phyloP scores from a whole-genome alignment of 2,888 invertebrate genomes.

The Chirona hameri region DNA sequence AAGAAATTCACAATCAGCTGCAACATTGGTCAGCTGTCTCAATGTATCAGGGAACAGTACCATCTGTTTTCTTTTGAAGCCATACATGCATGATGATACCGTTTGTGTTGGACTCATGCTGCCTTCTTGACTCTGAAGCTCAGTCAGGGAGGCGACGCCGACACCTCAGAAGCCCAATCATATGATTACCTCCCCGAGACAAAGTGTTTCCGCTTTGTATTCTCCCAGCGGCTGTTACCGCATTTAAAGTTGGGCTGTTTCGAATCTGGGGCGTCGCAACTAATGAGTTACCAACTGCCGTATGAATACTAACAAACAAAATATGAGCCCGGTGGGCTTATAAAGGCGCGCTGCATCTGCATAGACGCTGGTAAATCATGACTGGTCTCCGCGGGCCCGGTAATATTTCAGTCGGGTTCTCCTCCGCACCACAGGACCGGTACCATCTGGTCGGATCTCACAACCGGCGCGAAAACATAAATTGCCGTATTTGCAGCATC shows the following conservation, averaged over 20 bases:
- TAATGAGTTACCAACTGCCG: conserved; percentile 29
- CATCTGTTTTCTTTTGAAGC: too few relatives aligned
- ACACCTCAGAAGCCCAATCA: neutral
- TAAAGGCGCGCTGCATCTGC: conserved; percentile 12
- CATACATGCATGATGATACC: too few relatives aligned
- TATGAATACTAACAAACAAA: conserved; percentile 31
- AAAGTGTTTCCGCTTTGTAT: neutral
- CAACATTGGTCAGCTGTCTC: too few relatives aligned
- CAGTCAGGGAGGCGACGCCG: neutral
- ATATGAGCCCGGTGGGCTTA: conserved; percentile 27
- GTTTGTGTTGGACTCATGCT: too few relatives aligned
- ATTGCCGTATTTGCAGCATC: conserved; percentile 22
- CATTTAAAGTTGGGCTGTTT: neutral
- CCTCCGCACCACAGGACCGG: neutral
- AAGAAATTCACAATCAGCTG: too few relatives aligned
- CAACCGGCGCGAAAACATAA: conserved; percentile 10
- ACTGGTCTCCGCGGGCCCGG: neutral
- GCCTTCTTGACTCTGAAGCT: too few relatives aligned
- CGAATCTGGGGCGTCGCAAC: neutral
- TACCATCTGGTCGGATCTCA: neutral
- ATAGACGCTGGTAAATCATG: conserved; percentile 22
- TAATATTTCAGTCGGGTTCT: neutral
- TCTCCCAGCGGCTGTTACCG: neutral
- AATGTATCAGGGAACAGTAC: too few relatives aligned
- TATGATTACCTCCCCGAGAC: neutral